Conservation (phyloP, 2,113 vertebrate species). For the Pteronura brasiliensis region DNA sequence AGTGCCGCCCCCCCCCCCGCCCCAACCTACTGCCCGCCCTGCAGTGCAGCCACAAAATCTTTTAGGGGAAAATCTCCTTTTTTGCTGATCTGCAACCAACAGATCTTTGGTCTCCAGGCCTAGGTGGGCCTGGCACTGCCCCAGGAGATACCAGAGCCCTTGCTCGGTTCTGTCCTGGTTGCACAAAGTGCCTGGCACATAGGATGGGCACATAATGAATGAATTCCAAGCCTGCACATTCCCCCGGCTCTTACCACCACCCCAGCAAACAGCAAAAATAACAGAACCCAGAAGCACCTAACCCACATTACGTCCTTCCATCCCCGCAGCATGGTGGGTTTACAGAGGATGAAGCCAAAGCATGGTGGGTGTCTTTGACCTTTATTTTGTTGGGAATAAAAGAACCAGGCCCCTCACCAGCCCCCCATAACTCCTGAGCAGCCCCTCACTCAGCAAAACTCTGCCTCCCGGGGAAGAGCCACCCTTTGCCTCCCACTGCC, state of each 20-base stretch:
- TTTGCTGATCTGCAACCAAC: neutral
- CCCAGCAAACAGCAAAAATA: neutral
- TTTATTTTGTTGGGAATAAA: neutral
- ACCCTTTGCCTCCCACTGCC: neutral
- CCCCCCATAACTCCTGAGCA: neutral
- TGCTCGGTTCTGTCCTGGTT: neutral
- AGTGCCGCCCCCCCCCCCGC: neutral
- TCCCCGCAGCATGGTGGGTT: neutral
- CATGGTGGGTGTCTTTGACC: neutral
- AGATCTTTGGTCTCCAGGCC: neutral
- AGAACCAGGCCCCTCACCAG: neutral
- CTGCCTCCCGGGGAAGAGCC: neutral
- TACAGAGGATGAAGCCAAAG: neutral
- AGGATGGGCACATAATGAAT: neutral
- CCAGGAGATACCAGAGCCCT: neutral
- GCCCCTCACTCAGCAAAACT: too few species aligned
- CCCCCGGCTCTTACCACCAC: neutral
- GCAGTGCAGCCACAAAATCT: rapidly evolving
- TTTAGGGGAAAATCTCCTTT: neutral
- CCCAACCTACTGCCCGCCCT: neutral
- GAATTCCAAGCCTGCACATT: neutral
- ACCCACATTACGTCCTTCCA: neutral
- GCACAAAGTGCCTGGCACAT: neutral
- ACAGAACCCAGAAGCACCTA: neutral
- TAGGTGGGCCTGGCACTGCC: neutral